These are phyloP conservation scores for Crocuta crocuta DNA, from an alignment of 2,113 vertebrate genomes.

Conservation along the genomic window DNA sequence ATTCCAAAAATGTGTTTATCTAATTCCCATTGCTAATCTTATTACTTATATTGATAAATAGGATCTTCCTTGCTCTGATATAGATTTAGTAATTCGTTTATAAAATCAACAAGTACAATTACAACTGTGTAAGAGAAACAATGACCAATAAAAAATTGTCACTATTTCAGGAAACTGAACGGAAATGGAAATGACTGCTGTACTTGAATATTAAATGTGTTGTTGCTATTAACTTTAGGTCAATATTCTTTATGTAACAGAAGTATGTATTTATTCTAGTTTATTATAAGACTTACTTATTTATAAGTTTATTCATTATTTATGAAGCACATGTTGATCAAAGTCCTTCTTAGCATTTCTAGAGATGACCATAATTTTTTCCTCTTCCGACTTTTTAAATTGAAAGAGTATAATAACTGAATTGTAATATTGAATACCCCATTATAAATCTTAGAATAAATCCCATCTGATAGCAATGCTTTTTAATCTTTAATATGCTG, in stretches of 20 bases:
- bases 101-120: neutral
- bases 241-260: neutral
- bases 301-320: neutral
- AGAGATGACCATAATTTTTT: neutral
- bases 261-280: neutral
- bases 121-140: neutral
- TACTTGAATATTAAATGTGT: neutral
- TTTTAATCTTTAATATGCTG: slow-evolving; percentile 23
- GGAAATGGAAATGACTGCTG: neutral
- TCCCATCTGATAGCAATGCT: neutral
- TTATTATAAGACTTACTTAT: neutral
- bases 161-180: neutral
- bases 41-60: neutral
- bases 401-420: neutral
- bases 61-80: neutral
- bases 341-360: slow-evolving; percentile 1
- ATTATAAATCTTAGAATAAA: neutral
- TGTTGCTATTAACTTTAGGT: neutral
- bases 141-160: neutral
- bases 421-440: neutral
- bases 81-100: neutral
- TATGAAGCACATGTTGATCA: neutral
- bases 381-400: slow-evolving; percentile 14
- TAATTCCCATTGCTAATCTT: neutral
- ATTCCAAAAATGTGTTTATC: neutral